Base-by-base conservation (phyloP, 2,888 invertebrate species). In the Steinernema scapterisci region DNA sequence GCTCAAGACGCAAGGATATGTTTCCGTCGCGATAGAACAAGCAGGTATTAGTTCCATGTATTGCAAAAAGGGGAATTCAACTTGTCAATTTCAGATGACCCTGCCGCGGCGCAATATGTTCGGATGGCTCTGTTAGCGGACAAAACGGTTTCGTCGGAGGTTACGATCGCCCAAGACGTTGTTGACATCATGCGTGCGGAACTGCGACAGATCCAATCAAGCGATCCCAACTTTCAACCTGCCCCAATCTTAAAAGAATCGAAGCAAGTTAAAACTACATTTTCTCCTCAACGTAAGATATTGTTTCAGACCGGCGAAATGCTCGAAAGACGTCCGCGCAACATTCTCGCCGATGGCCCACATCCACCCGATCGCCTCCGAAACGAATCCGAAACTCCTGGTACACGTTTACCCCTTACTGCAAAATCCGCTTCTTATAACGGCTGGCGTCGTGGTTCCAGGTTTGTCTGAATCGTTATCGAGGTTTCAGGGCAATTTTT, bases 291-390 rank as follows among this genome's bases (percentile, higher is more conserved):
- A n/a, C 48, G 3, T 48, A 5, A n/a, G 5, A 7, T 48, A 9
- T 38, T 38, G 9, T 38, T 38, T 38, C 38, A 54, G 54, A 38
- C 25, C 16, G 2, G 5, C 31, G 31, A 38, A 38, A 38, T 54
- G n/a, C n/a, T n/a, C 63, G 3, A 63, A 63, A 31, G 27, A 63
- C 31, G 25, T 2, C 16, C 21, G 16, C 31, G 31, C 27, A 5
- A 13, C 63, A 1, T 63, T 63, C 27, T 23, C 45, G 19, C 25
- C 44, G 23, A 19, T 38, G n/a, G 45, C 63, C 16, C 63, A 74
- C 19, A 46, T 74, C 16, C 27, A 44, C 19, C 73, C 73, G 43
- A 73, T 75, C 71, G 75, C 75, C 5, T 75, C 73, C 71, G 75
- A 75, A 54, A 63, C 63, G 31, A 75, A 75, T 54, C 75, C 75